Evolutionary conservation across 2,888 invertebrate species (phyloP).

Genomic region (Phaonia tiefii): DNA sequence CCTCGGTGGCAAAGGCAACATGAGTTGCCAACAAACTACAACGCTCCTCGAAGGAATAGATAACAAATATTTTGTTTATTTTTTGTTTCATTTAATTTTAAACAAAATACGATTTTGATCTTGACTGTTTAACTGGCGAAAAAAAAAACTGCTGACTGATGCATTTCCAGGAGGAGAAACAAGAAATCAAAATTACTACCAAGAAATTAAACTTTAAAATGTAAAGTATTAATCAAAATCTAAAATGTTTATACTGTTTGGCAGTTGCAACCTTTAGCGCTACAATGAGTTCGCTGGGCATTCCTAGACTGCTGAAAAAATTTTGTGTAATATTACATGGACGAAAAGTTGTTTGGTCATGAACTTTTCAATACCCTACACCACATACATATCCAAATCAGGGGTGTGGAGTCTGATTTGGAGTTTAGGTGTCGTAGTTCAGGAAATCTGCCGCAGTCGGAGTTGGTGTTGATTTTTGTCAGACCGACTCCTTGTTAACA

Average conservation of each 20-base stretch:
- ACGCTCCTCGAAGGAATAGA: conserved; percentile 30
- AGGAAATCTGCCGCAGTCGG: too few relatives aligned
- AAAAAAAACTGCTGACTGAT: conserved; percentile 37
- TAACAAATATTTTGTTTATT: conserved; percentile 7
- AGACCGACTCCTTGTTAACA: too few relatives aligned
- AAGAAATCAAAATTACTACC: conserved; percentile 41
- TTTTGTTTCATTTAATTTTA: conserved; percentile 50
- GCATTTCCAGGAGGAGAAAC: background rate
- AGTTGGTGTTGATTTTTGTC: too few relatives aligned
- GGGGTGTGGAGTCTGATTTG: too few relatives aligned
- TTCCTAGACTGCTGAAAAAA: too few relatives aligned
- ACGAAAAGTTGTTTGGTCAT: too few relatives aligned
- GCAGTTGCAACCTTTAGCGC: background rate
- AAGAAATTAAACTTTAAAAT: conserved; percentile 36
- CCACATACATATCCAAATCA: too few relatives aligned
- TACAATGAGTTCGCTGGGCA: too few relatives aligned
- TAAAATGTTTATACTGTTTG: conserved; percentile 4
- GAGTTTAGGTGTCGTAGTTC: too few relatives aligned
- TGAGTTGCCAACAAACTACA: background rate
- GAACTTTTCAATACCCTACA: too few relatives aligned
- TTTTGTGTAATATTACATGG: too few relatives aligned
- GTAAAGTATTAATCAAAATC: conserved; percentile 11
- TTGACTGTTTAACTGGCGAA: conserved; percentile 54
- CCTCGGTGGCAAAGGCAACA: background rate
- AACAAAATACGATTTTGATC: conserved; percentile 66